Evolutionary conservation across 92 coral and sea anemone genomes (phyloP), one percentile per base, ranked within the genome.

Genomic region (Epizoanthus stellaris): DNA sequence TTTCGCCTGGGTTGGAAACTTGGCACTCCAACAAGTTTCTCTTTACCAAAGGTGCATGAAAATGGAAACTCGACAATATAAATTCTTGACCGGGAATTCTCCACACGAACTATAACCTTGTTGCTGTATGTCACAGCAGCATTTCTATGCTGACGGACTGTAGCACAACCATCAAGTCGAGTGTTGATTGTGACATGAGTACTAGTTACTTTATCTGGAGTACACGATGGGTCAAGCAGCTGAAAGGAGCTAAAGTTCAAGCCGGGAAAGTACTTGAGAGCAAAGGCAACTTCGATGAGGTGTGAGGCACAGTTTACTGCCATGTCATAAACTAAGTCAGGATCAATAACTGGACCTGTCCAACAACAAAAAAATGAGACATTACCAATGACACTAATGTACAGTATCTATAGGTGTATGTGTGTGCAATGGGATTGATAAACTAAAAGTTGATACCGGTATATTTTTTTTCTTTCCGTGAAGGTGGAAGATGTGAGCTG

Each of bases 1-100:
- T 77, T 94, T 77, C 87, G 87, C 80, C 94, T 80, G 58, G 95
- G 87, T 79, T 94, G 98, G 67, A 94, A 94, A 63, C 98, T 94
- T 0, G 98, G 95, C 8, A 66, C 84, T 42, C 98, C 98, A 77
- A 94, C 89, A 3, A 90, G 84, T n/a, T 91, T 77, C 40, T 75
- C 90, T 69, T 87, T 90, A 57, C 71, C 70, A 65, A 89, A 94
- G 10, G 93, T 79, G 57, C 98, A 94, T 11, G 94, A 92, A 85
- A 94, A 94, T 11, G 98, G 98, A 75, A 94, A 94, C 75, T 94
- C 95, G 0, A 94, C 89, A 11, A 90, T 76, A 74, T 92, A 87
- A 36, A 90, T 67, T 49, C 45, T 90, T 8, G 73, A 36, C 4
- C 60, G 86, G 5, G 92, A 82, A 64, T 89, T 61, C 25, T 88